Base-by-base conservation (phyloP, 2,113 vertebrate species). In the Poeciliopsis prolifica region DNA sequence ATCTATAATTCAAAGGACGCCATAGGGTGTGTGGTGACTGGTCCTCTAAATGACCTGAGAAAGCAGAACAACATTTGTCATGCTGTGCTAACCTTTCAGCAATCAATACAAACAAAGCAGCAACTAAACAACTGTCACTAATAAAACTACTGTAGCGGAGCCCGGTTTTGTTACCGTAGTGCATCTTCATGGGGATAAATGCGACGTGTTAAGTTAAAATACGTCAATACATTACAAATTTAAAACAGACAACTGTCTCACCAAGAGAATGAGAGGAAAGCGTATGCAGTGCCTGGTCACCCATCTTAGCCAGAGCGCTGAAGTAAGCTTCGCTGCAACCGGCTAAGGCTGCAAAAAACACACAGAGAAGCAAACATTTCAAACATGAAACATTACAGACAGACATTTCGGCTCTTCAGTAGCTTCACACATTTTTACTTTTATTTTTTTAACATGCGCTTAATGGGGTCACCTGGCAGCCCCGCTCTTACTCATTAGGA, bases 311-410 rank as follows among this genome's bases (percentile, higher is more conserved):
- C 3, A 98, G 94, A 3, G 96, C 96, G 0, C 90, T 95, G 90
- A 97, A 98, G 91, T 98, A 97, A 22, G 96, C 93, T 80, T 97
- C 96, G 8, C 97, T 96, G 0, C 95, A 96, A 82, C 95, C 89
- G 0, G 96, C 95, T 81, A 98, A 89, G 0, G 94, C 97, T 98
- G 90, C 7, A 19, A 37, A 51, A 61, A 15, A 68, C 5, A 76
- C 12, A 77, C 35, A 79, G 24, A 65, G 58, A 86, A 31, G 40
- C 3, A 30, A 31, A 68, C 8, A 14, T 54, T 79, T 48, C 0
- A 44, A 42, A 78, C 11, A 60, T 5, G 65, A 9, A 51, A 37
- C 4, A 37, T 17, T 26, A 60, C 5, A 58, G 61, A 69, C 22
- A 10, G 51, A 48, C 5, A 0, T 40, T 42, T 64, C 1, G 19